A percentile compares a stretch with the other conserved stretches of the same genome.
Conservation (phyloP, 2,113 vertebrate genomes). For the Misgurnus mizolepis region DNA sequence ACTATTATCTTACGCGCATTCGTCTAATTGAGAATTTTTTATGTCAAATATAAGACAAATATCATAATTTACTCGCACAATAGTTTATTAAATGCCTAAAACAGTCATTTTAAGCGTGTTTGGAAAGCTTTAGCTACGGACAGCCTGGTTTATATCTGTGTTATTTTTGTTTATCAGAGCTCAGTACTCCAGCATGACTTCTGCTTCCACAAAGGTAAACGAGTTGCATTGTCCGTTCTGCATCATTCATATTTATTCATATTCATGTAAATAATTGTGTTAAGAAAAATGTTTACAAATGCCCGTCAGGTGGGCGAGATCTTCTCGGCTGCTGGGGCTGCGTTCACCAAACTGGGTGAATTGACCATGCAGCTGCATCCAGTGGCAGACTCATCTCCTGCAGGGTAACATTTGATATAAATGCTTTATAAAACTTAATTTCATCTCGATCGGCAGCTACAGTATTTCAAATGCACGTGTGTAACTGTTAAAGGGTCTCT, state of each 20-base stretch:
- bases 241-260: background rate
- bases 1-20: constrained; percentile 12
- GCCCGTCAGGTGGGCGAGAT: constrained; percentile 86
- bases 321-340: constrained; percentile 90
- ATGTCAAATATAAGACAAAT: background rate
- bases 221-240: background rate
- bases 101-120: background rate
- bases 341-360: constrained; percentile 89
- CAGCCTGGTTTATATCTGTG: background rate
- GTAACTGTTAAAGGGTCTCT: background rate
- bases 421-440: background rate
- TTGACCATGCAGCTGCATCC: constrained; percentile 94
- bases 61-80: background rate
- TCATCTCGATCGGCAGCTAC: background rate
- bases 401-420: constrained; percentile 75
- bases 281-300: background rate
- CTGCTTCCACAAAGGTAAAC: constrained; percentile 76
- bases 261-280: background rate
- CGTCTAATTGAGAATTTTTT: background rate
- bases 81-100: background rate
- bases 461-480: background rate
- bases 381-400: constrained; percentile 88
- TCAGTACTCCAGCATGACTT: constrained; percentile 67
- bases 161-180: background rate
- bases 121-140: background rate